Percentiles rank a stretch among this genome's conserved stretches.
Evolutionary conservation across 2,888 invertebrate genomes (phyloP).

Genomic region (Nymphalis polychloros): DNA sequence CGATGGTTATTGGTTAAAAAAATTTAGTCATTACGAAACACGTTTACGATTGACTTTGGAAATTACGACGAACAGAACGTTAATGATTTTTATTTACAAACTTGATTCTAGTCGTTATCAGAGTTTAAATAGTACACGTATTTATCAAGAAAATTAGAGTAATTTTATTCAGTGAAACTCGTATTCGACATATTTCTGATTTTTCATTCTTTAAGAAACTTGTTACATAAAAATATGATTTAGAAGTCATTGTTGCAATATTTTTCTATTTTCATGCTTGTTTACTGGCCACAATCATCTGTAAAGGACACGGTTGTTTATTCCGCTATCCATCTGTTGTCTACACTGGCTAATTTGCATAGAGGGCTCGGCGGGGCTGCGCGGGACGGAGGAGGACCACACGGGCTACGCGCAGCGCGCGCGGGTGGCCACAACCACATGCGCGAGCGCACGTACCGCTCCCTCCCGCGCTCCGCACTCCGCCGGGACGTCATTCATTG

Average conservation of each 20-base stretch:
- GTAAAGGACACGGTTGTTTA: conserved; percentile 78
- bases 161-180: conserved; percentile 18
- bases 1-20: neutral
- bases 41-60: neutral
- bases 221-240: too few relatives aligned
- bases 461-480: conserved; percentile 56
- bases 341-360: conserved; percentile 81
- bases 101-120: conserved; percentile 44
- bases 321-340: conserved; percentile 82
- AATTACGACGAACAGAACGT: conserved; percentile 29
- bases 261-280: conserved; percentile 33
- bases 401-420: conserved; percentile 78
- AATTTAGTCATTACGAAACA: neutral
- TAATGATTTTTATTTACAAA: conserved; percentile 53
- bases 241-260: neutral
- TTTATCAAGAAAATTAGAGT: neutral
- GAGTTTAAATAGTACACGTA: conserved; percentile 42
- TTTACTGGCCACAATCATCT: conserved; percentile 45
- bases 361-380: conserved; percentile 60
- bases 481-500: conserved; percentile 76
- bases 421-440: conserved; percentile 81
- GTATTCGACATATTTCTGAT: neutral
- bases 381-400: conserved; percentile 70
- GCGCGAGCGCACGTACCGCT: conserved; percentile 61
- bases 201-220: too few relatives aligned